These are phyloP conservation scores for Callionymus lyra DNA, from an alignment of 2,113 vertebrate genomes.

Conservation along the genomic window DNA sequence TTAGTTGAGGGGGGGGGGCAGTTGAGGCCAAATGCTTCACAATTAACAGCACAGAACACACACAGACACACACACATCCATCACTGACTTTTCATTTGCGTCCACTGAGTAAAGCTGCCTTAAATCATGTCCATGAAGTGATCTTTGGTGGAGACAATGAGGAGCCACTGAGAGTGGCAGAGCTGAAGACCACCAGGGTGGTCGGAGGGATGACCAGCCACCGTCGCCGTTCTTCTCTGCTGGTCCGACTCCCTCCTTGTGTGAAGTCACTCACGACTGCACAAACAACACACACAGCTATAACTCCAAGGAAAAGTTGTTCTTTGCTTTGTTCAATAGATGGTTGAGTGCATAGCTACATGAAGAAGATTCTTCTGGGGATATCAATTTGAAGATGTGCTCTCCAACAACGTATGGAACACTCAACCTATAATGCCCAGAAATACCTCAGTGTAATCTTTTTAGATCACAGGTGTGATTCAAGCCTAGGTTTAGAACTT, in stretches of 20 bases:
- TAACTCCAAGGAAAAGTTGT: too few species aligned
- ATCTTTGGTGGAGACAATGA: conserved; percentile 42
- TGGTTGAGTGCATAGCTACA: neutral
- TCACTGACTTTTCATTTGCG: conserved; percentile 65
- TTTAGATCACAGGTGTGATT: too few species aligned
- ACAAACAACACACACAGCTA: neutral
- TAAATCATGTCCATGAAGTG: conserved; percentile 53
- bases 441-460: too few species aligned
- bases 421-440: too few species aligned
- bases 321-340: neutral
- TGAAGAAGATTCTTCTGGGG: too few species aligned
- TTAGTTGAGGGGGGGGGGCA: conserved; percentile 62
- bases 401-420: too few species aligned
- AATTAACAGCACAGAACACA: conserved; percentile 57
- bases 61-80: conserved; percentile 40
- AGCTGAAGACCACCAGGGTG: conserved; percentile 42
- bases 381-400: too few species aligned
- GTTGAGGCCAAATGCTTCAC: conserved; percentile 59
- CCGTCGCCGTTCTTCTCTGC: conserved; percentile 17
- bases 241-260: conserved; percentile 11
- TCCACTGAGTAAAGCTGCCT: conserved; percentile 53
- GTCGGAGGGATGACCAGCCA: conserved; percentile 7
- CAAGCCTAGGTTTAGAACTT: too few species aligned
- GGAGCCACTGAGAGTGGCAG: conserved; percentile 47
- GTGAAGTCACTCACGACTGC: conserved; percentile 2